A percentile compares a stretch with the other conserved stretches of the same genome.
phyloP scores from a whole-genome alignment of 2,113 vertebrate genomes.

The Tetrax tetrax region DNA sequence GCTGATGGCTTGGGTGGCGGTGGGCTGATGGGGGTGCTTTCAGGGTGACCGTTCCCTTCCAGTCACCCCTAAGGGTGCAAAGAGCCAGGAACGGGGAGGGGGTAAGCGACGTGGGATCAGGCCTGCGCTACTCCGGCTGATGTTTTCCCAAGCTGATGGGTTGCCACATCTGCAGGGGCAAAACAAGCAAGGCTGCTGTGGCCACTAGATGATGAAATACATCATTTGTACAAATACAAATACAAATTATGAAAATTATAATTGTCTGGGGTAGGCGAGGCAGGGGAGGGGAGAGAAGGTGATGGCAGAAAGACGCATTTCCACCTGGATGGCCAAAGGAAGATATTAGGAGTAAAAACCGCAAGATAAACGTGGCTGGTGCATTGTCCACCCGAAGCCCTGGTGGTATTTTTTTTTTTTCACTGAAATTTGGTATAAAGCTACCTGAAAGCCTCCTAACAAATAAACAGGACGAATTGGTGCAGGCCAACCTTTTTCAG shows the following conservation, averaged over 20 bases:
- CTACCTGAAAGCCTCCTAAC: conserved; percentile 23
- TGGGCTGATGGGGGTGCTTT: not conserved
- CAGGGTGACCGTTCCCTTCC: not conserved
- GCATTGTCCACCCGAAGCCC: conserved; percentile 26
- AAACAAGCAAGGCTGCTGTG: not conserved
- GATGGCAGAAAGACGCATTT: not conserved
- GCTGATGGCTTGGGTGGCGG: not conserved
- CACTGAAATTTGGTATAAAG: conserved; percentile 41
- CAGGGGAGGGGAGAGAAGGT: not conserved
- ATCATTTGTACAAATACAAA: not conserved
- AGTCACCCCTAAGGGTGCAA: not conserved
- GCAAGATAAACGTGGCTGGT: conserved; percentile 1
- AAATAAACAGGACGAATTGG: not conserved
- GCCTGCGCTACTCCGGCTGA: not conserved
- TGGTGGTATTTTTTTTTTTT: not conserved
- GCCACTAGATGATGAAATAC: not conserved
- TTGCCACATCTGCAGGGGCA: not conserved
- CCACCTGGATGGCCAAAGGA: not conserved
- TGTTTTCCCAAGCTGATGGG: not conserved
- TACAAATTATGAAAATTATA: not conserved
- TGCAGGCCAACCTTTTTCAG: not conserved
- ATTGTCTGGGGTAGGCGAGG: not conserved
- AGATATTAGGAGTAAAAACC: not conserved
- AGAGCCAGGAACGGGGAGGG: no score
- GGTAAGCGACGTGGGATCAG: fast-evolving